These are phyloP conservation scores for Ophion costatus DNA, from an alignment of 2,888 invertebrate genomes.

Conservation along the genomic window DNA sequence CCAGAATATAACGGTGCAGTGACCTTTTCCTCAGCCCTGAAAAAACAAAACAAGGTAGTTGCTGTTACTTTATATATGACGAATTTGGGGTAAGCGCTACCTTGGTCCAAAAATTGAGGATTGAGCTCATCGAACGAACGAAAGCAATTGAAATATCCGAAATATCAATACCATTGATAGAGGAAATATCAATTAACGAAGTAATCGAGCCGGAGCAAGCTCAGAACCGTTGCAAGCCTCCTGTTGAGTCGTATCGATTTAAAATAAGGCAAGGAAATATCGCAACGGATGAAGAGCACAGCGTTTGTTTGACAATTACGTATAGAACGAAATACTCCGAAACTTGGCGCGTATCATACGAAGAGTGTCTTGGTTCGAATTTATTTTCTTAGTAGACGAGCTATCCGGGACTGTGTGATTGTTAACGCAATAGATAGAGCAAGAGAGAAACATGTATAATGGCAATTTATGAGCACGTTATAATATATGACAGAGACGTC, in stretches of 20 bases:
- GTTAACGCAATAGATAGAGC: slow-evolving; percentile 1
- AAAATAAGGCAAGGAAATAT: neutral
- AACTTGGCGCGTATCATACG: slow-evolving; percentile 22
- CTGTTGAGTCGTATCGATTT: neutral
- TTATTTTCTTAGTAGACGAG: slow-evolving; percentile 40
- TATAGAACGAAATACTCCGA: slow-evolving; percentile 18
- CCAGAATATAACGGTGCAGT: neutral
- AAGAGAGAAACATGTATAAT: slow-evolving; percentile 45
- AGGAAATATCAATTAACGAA: slow-evolving; percentile 1
- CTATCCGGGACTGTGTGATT: slow-evolving; percentile 22
- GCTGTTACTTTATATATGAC: neutral
- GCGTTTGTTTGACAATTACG: neutral
- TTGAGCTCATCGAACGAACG: neutral
- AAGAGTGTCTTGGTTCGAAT: slow-evolving; percentile 25
- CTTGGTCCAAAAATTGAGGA: neutral
- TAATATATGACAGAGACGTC: slow-evolving; percentile 55
- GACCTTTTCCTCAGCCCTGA: neutral
- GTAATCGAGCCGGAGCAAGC: neutral
- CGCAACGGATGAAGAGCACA: neutral
- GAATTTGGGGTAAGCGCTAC: neutral
- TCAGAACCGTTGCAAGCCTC: neutral
- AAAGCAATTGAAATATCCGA: neutral
- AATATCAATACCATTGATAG: neutral
- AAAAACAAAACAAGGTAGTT: neutral
- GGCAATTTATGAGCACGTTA: slow-evolving; percentile 63